Evolutionary conservation across 2,888 invertebrate species (phyloP), one percentile per base, ranked within the genome.

Genomic region (Mesorhabditis spiculigera): DNA sequence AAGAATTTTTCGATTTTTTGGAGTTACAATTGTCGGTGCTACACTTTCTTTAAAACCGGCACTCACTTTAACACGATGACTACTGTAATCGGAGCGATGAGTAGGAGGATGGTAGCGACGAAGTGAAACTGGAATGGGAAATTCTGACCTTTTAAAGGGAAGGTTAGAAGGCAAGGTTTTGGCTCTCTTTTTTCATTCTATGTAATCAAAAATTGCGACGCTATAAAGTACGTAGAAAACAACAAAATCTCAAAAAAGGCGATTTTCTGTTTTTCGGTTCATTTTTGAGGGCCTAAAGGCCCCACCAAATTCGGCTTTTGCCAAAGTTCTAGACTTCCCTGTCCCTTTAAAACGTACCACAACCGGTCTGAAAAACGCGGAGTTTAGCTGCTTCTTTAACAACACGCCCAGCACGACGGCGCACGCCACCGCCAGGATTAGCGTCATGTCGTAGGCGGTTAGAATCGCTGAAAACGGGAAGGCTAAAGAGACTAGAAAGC

Each of bases 401-500:
- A 77, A 66, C 44, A 77, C 50, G n/a, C 73, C 73, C 66, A 77
- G 70, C 44, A 70, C 75, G 10, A 69, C 62, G 5, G 75, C 75
- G 44, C 77, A 77, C 5, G 74, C 68, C 4, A 75, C 73, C 5
- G 75, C 73, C 43, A 77, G 71, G 42, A 65, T 73, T 4, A 75
- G 63, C 0, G 77, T 74, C 64, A 77, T 73, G 61, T 77, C 77
- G 66, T 77, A 77, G 58, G 73, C 75, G 10, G 74, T 68, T 5
- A 73, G 71, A 45, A 77, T 74, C 0, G 74, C 75, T 8, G 74
- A 50, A n/a, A 28, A 28, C 28, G 28, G 28, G 28, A 28, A 28
- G 3, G 28, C 28, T 28, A 28, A 28, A 28, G 28, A 28, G 28
- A 28, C 28, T 28, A 28, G 28, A 3, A 28, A 28, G 28, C 28